phyloP scores from a whole-genome alignment of 2,888 invertebrate genomes.

The Polymixis lichenea region DNA sequence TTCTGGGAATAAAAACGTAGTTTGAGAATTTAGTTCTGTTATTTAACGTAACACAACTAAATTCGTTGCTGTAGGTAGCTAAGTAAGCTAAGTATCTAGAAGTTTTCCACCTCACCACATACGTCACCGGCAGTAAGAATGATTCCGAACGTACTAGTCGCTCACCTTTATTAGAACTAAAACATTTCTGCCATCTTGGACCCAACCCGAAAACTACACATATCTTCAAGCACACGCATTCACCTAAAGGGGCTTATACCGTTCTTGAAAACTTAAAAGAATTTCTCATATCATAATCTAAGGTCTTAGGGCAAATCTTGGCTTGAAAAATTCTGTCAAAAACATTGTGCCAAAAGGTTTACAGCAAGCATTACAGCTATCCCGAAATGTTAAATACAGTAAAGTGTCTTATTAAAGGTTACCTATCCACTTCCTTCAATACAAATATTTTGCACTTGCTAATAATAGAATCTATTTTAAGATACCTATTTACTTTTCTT shows the following conservation, averaged over 20 bases:
- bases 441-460: neutral
- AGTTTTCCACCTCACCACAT: neutral
- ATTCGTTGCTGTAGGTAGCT: neutral
- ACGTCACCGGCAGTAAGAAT: neutral
- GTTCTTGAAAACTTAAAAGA: constrained; percentile 1
- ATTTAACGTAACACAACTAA: neutral
- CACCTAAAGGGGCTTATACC: constrained; percentile 15
- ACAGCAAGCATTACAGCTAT: neutral
- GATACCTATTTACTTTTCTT: neutral
- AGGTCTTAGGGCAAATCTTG: neutral
- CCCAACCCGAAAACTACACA: constrained; percentile 1
- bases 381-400: neutral
- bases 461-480: neutral
- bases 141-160: neutral
- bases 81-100: too few species aligned
- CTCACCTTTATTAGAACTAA: constrained; percentile 16
- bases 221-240: constrained; percentile 1
- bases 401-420: neutral
- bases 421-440: neutral
- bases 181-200: constrained; percentile 21
- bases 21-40: too few species aligned
- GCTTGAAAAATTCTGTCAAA: neutral
- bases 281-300: neutral
- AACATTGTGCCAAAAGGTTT: neutral
- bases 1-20: neutral